Conservation (phyloP, 1,140 invertebrate genomes). For the Diachasma alloeum region DNA sequence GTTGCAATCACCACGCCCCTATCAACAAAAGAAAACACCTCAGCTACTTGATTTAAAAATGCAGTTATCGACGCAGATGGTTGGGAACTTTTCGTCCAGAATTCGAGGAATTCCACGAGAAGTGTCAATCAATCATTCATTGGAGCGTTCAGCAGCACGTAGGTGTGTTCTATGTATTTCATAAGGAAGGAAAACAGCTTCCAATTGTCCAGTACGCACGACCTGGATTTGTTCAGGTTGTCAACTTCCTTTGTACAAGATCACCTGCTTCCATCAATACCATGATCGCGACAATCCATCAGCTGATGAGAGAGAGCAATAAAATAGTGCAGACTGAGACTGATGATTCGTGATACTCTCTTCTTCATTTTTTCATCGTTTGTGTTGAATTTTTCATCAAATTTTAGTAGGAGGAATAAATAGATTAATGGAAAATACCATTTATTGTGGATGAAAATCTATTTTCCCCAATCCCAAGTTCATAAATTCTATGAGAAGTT, state of each 20-base stretch:
- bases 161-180: neutral
- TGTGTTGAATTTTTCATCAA: no score
- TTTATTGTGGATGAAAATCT: no score
- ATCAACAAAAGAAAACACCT: neutral
- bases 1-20: neutral
- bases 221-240: neutral
- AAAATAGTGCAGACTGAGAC: no score
- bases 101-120: neutral
- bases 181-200: neutral
- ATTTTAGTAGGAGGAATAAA: no score
- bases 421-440: no score
- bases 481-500: no score
- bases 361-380: no score
- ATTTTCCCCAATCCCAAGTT: no score
- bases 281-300: no score
- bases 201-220: neutral
- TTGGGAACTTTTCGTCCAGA: neutral
- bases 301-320: no score
- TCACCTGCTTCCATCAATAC: neutral
- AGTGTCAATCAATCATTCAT: neutral
- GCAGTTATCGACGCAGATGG: neutral
- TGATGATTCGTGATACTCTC: no score
- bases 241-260: neutral
- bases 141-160: neutral
- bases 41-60: neutral